Conservation (phyloP, 2,113 vertebrate genomes). For the Psettodes erumei region DNA sequence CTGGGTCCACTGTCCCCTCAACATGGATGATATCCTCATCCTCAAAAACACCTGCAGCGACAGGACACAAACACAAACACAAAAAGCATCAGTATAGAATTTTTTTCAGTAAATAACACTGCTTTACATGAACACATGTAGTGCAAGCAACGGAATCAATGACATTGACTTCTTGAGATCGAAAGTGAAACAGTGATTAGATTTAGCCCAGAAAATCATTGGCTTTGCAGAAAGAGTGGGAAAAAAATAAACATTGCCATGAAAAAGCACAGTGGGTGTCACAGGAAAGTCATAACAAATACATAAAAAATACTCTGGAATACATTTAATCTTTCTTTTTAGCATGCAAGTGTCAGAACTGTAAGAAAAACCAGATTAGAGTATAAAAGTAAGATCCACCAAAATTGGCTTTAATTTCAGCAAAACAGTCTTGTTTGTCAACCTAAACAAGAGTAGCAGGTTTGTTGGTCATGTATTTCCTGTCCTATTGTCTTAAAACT, state of each 20-base stretch:
- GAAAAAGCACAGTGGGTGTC: slow-evolving; percentile 46
- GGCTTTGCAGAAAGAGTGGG: slow-evolving; percentile 46
- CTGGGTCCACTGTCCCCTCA: slow-evolving; percentile 94
- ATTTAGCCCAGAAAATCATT: slow-evolving; percentile 56
- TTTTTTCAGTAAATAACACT: slow-evolving; percentile 1
- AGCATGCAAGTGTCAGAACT: slow-evolving; percentile 56
- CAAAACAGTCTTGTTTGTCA: slow-evolving; percentile 57
- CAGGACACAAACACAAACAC: slow-evolving; percentile 46
- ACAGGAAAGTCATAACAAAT: slow-evolving; percentile 54
- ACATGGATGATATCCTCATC: slow-evolving; percentile 99
- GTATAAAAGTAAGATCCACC: slow-evolving; percentile 44
- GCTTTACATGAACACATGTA: slow-evolving; percentile 24
- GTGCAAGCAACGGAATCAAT: slow-evolving; percentile 56
- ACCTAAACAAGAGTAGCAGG: slow-evolving; percentile 3
- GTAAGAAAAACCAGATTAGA: slow-evolving; percentile 46
- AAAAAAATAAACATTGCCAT: slow-evolving; percentile 55
- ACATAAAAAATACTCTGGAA: slow-evolving; percentile 39
- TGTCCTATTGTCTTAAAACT: slow-evolving; percentile 25
- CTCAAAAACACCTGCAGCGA: slow-evolving; percentile 89
- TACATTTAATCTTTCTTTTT: slow-evolving; percentile 38
- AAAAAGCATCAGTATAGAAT: slow-evolving; percentile 10
- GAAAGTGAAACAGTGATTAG: slow-evolving; percentile 49
- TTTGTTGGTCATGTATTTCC: slow-evolving; percentile 21
- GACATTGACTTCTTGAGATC: slow-evolving; percentile 56
- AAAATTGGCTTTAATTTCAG: slow-evolving; percentile 53